These are phyloP conservation scores for Gallinago stenura DNA, from an alignment of 2,797 vertebrate species.

Conservation along the genomic window DNA sequence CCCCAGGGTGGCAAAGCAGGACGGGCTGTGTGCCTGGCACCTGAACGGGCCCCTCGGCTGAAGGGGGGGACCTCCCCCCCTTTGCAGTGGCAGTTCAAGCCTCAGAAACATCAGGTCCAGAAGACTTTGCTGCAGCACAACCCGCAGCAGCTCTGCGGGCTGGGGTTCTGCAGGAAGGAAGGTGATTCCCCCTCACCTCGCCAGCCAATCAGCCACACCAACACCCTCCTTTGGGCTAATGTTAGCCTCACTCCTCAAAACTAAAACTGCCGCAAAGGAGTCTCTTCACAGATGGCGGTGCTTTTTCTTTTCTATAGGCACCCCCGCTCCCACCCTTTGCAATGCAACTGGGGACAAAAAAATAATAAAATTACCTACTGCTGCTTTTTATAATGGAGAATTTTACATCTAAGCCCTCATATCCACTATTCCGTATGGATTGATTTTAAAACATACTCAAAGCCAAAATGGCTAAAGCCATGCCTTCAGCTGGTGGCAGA, in stretches of 20 bases:
- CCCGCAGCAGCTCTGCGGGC: not conserved
- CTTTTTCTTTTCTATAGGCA: not conserved
- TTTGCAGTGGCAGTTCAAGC: not conserved
- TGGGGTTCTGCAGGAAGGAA: not conserved
- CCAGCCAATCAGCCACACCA: not conserved
- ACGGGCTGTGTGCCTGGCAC: rapidly evolving
- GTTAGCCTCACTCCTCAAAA: not conserved
- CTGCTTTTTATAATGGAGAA: not conserved
- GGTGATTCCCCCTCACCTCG: not conserved
- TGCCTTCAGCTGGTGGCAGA: not conserved
- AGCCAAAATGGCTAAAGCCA: not conserved
- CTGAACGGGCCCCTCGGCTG: rapidly evolving
- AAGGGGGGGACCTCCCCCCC: not conserved
- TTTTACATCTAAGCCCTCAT: not conserved
- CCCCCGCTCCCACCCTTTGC: too few relatives aligned
- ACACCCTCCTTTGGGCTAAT: not conserved
- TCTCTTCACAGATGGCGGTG: not conserved
- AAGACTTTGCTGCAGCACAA: not conserved
- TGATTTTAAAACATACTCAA: not conserved
- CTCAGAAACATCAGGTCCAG: not conserved
- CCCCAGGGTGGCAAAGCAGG: not conserved
- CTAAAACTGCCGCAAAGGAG: not conserved
- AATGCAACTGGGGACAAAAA: not conserved
- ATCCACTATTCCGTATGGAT: not conserved
- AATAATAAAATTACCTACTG: not conserved